Base-by-base conservation (phyloP, 2,113 vertebrate species). In the Vulpes vulpes region DNA sequence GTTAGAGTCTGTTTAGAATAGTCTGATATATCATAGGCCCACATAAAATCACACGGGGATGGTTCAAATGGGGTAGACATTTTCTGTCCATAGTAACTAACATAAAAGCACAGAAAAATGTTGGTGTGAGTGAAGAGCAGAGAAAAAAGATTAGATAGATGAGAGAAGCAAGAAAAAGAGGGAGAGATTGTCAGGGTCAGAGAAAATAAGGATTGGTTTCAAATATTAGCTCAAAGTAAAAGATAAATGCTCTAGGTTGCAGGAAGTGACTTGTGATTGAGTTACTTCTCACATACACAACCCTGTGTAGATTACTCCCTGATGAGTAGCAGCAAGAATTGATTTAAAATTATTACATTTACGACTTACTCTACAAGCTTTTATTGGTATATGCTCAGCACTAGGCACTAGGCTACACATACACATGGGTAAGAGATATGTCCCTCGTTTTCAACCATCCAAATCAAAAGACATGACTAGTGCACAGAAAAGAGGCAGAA, bases 21-120 rank as follows among this genome's bases (percentile, higher is more conserved):
- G 81, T 79, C 25, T 95, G 38, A 80, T 86, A 53, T 17, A 25
- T 38, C 59, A 80, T 38, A 81, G 15, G 16, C 11, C n/a, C 53
- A 82, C 23, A 62, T 60, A 62, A 92, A 76, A 92, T 81, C 67
- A 89, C 3, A 30, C 20, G 11, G 55, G 32, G 11, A 55, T 19
- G 59, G 55, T 71, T 93, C 55, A 62, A 32, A 80, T 71, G 38
- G 15, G 43, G 80, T 16, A 79, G 53, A 79, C 38, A 79, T 27
- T 89, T 79, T 78, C 78, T 84, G 60, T 90, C 32, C 51, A 71
- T 11, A 27, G 32, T 10, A 53, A 93, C 5, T 84, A 32, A 85
- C 20, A 49, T 88, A 93, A 87, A 92, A 92, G 43, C 32, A 89
- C 51, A 69, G 14, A 79, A 83, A 76, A 94, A 89, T 64, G 32